Conservation (phyloP, 2,888 invertebrate genomes). For the Sialis fuliginosa region DNA sequence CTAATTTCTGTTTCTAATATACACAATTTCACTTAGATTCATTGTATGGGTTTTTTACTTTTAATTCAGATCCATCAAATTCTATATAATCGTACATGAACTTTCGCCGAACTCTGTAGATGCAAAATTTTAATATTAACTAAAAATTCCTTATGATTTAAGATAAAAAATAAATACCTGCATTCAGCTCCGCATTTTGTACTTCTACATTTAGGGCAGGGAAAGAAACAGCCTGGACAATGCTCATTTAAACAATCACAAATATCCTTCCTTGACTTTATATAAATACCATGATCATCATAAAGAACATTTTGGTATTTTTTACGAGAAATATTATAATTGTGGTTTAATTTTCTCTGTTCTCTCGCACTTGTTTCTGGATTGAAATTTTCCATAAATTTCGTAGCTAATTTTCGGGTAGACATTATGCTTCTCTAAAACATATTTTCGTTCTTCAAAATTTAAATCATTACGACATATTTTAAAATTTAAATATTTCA, state of each 20-base stretch:
- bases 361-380: constrained; percentile 65
- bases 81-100: constrained; percentile 63
- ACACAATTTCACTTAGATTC: not conserved
- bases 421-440: no score
- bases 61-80: constrained; percentile 58
- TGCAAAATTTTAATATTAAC: constrained; percentile 8
- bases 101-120: constrained; percentile 49
- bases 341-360: constrained; percentile 55
- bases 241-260: constrained; percentile 68
- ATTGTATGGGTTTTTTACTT: constrained; percentile 33
- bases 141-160: not conserved
- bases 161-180: constrained; percentile 27
- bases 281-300: constrained; percentile 50
- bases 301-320: constrained; percentile 39
- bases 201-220: constrained; percentile 55
- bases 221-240: constrained; percentile 75
- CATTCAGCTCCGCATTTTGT: constrained; percentile 68
- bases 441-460: no score
- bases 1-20: not conserved
- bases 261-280: constrained; percentile 45
- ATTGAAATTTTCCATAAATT: constrained; percentile 44
- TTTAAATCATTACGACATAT: no score
- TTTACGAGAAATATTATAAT: constrained; percentile 31
- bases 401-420: constrained; percentile 8
- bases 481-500: no score